Percentiles rank a stretch among this genome's conserved stretches.
phyloP scores from a whole-genome alignment of 2,888 invertebrate genomes.

The Bellardia pandia region DNA sequence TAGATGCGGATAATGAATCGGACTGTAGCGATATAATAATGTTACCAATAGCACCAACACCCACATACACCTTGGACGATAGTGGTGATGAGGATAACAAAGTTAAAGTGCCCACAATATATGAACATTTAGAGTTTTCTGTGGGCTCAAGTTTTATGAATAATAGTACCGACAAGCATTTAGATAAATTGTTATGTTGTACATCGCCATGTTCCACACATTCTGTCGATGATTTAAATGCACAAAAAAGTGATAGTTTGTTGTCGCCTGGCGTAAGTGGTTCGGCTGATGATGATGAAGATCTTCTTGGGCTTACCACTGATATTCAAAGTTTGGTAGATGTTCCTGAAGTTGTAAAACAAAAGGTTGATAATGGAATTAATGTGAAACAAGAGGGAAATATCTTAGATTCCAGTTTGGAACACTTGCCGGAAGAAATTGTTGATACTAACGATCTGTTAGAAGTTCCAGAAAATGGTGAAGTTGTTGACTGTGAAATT shows the following conservation, averaged over 20 bases:
- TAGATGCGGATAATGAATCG: constrained; percentile 77
- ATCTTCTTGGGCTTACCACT: constrained; percentile 78
- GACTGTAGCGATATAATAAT: constrained; percentile 81
- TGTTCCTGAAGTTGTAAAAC: too few relatives aligned
- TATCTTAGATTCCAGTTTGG: too few relatives aligned
- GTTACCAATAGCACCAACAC: constrained; percentile 80
- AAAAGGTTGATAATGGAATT: too few relatives aligned
- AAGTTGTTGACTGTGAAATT: background rate
- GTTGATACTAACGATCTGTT: constrained; percentile 8
- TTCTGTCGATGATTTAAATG: constrained; percentile 83
- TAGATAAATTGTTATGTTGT: constrained; percentile 76
- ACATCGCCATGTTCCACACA: constrained; percentile 81
- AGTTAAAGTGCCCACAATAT: constrained; percentile 46
- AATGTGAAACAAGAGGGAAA: too few relatives aligned
- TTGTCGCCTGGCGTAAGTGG: constrained; percentile 76
- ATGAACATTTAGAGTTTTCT: constrained; percentile 78
- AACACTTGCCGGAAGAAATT: too few relatives aligned
- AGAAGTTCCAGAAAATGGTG: constrained; percentile 62
- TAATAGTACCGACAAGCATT: constrained; percentile 50
- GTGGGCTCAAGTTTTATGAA: constrained; percentile 76
- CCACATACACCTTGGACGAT: constrained; percentile 79
- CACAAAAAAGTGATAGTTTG: constrained; percentile 80
- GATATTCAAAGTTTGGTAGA: constrained; percentile 75
- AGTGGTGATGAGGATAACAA: constrained; percentile 78
- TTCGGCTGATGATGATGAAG: constrained; percentile 80